Percentiles rank a stretch among this genome's conserved stretches.
phyloP scores from a whole-genome alignment of 2,113 vertebrate species.

The Leptosomus discolor region DNA sequence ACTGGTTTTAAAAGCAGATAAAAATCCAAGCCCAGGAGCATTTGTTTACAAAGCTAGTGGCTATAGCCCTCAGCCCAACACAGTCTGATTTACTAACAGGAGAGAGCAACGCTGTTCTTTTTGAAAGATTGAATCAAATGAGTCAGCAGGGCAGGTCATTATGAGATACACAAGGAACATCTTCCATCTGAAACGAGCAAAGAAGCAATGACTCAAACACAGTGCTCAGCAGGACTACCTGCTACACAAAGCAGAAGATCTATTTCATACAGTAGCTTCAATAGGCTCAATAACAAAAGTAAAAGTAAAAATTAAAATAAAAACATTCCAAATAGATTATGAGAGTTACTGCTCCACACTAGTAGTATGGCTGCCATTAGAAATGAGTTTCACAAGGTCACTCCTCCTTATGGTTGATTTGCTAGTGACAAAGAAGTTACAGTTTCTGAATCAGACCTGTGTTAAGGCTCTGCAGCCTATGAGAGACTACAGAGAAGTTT shows the following conservation, averaged over 20 bases:
- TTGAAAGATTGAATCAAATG: background rate
- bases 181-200: slow-evolving; percentile 7
- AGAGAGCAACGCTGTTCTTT: background rate
- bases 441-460: rapidly evolving
- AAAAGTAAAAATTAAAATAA: background rate
- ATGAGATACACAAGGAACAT: background rate
- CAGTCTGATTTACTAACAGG: background rate
- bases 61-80: background rate
- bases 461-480: background rate
- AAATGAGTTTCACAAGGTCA: background rate
- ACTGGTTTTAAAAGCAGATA: background rate
- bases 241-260: background rate
- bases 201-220: background rate
- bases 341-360: background rate
- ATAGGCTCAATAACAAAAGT: background rate
- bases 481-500: background rate
- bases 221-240: background rate
- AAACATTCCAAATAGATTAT: background rate
- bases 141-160: background rate
- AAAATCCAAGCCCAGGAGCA: background rate
- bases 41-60: background rate
- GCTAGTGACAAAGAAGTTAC: background rate
- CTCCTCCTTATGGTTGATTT: background rate
- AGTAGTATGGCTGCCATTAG: background rate
- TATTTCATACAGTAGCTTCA: background rate